phyloP scores from a whole-genome alignment of 2,888 invertebrate species.

The Junonia oenone region DNA sequence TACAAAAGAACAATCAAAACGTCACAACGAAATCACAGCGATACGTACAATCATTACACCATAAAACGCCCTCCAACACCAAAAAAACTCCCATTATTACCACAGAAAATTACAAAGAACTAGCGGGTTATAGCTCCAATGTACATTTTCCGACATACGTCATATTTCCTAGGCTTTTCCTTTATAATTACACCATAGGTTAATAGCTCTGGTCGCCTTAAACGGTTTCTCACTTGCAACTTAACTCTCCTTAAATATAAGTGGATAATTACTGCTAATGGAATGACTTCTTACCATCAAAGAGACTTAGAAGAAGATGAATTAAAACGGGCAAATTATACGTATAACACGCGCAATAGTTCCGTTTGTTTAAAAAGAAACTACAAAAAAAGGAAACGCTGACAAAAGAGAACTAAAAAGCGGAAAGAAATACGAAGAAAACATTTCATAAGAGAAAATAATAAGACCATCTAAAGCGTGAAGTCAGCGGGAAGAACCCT shows the following conservation, averaged over 20 bases:
- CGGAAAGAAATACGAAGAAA: slow-evolving; percentile 24
- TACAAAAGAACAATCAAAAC: no score
- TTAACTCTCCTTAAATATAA: no score
- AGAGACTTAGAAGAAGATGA: no score
- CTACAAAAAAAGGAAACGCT: neutral
- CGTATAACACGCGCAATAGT: no score
- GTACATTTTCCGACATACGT: slow-evolving; percentile 15
- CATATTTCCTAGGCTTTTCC: slow-evolving; percentile 15
- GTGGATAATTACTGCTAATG: no score
- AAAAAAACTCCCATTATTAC: neutral
- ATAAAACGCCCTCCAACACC: neutral
- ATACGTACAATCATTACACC: neutral
- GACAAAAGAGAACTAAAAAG: slow-evolving; percentile 23
- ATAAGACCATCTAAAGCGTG: slow-evolving; percentile 27
- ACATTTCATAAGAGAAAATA: slow-evolving; percentile 28
- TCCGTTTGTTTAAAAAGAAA: no score
- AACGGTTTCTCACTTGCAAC: no score
- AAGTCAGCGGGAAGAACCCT: slow-evolving; percentile 26
- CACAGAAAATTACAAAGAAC: neutral
- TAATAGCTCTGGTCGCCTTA: no score
- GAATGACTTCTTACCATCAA: no score
- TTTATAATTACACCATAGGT: slow-evolving; percentile 1
- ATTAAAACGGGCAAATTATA: no score
- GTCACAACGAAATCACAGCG: no score
- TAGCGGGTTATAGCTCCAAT: slow-evolving; percentile 1